These are phyloP conservation scores for Nowickia ferox DNA, from an alignment of 2,888 invertebrate species.

Conservation along the genomic window DNA sequence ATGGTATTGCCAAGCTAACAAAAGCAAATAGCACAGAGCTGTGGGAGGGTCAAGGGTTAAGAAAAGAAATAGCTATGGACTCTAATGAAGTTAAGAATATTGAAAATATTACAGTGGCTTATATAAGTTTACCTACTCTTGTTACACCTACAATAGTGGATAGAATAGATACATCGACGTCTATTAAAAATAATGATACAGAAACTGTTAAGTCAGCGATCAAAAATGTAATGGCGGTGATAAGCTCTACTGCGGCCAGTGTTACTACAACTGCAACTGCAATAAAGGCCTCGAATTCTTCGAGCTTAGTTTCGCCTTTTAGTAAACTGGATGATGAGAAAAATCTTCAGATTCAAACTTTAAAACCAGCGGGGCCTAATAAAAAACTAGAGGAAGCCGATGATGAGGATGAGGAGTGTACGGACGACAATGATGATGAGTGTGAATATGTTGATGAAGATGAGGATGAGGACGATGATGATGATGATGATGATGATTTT, in stretches of 20 bases:
- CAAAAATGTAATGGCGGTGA: background rate
- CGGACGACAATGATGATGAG: slow-evolving; percentile 71
- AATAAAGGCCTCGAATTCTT: background rate
- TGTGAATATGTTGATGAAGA: slow-evolving; percentile 70
- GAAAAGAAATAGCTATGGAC: background rate
- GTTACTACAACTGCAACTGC: background rate
- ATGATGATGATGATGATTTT: slow-evolving; percentile 72
- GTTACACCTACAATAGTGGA: background rate
- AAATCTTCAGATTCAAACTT: slow-evolving; percentile 38
- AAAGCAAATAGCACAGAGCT: background rate
- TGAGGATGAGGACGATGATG: slow-evolving; percentile 72
- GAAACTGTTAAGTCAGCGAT: too few relatives aligned
- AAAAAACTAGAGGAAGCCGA: slow-evolving; percentile 33
- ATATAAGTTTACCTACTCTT: background rate
- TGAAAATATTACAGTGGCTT: background rate
- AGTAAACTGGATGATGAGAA: slow-evolving; percentile 57
- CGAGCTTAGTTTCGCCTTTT: slow-evolving; percentile 40
- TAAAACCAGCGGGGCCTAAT: slow-evolving; percentile 1
- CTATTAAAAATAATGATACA: background rate
- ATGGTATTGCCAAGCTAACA: background rate
- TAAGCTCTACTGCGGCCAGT: background rate
- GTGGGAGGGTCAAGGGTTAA: background rate
- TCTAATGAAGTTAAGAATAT: too few relatives aligned
- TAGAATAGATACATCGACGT: background rate
- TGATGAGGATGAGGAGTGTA: slow-evolving; percentile 66